These are phyloP conservation scores for Palythoa grandiflora DNA, from an alignment of 92 coral and sea anemone genomes.

Conservation along the genomic window DNA sequence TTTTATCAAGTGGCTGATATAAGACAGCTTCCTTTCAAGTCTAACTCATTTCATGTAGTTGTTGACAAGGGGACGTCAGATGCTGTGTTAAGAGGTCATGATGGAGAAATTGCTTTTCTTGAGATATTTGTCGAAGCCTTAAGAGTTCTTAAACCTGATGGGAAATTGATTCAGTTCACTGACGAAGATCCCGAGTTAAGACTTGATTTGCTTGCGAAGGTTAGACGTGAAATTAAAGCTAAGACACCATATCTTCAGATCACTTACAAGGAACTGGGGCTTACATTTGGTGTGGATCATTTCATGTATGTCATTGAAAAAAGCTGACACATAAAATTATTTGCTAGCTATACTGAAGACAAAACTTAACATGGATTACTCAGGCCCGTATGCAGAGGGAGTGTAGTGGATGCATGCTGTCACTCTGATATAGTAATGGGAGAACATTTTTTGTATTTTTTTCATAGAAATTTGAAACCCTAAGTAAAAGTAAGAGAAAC, in stretches of 20 bases:
- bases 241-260: conserved; percentile 21
- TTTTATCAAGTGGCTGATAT: conserved; percentile 68
- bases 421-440: no score
- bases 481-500: no score
- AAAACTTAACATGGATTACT: no score
- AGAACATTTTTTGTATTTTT: no score
- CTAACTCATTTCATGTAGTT: conserved; percentile 58
- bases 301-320: conserved; percentile 77
- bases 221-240: not conserved
- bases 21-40: conserved; percentile 65
- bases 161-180: conserved; percentile 77
- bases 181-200: conserved; percentile 85
- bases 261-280: conserved; percentile 66
- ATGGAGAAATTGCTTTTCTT: conserved; percentile 67
- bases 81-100: conserved; percentile 73
- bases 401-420: no score
- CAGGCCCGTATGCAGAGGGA: no score
- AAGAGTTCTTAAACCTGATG: conserved; percentile 68
- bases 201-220: conserved; percentile 60
- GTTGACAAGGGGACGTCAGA: conserved; percentile 89
- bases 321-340: not conserved
- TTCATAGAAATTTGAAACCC: no score
- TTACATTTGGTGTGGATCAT: conserved; percentile 67
- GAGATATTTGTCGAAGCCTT: conserved; percentile 64
- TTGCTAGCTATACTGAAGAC: no score